phyloP scores from a whole-genome alignment of 92 coral and sea anemone genomes.

The Paragorgia papillata region DNA sequence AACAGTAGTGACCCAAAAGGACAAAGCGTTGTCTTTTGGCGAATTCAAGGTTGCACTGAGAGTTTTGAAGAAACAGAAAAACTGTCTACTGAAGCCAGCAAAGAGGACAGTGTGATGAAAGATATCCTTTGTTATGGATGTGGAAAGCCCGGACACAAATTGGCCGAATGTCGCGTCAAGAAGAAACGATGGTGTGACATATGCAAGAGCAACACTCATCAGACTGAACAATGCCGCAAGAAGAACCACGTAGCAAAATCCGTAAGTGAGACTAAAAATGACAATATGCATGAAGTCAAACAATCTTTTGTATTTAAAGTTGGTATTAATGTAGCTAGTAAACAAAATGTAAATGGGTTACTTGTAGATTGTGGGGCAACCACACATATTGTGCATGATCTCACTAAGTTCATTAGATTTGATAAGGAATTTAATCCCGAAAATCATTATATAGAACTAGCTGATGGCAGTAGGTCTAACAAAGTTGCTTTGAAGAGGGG shows the following conservation, averaged over 20 bases:
- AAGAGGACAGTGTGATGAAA: neutral
- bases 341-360: neutral
- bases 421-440: slow-evolving; percentile 38
- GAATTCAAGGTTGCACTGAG: slow-evolving; percentile 35
- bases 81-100: slow-evolving; percentile 6
- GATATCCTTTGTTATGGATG: slow-evolving; percentile 13
- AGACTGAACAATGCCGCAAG: slow-evolving; percentile 17
- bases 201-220: slow-evolving; percentile 11
- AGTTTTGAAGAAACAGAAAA: slow-evolving; percentile 26
- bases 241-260: slow-evolving; percentile 9
- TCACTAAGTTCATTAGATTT: slow-evolving; percentile 42
- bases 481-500: slow-evolving; percentile 44
- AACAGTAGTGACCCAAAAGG: slow-evolving; percentile 34
- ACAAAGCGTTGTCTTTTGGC: slow-evolving; percentile 35
- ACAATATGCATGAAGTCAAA: slow-evolving; percentile 7
- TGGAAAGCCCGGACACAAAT: slow-evolving; percentile 31
- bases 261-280: slow-evolving; percentile 1
- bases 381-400: slow-evolving; percentile 42
- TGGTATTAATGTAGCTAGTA: neutral
- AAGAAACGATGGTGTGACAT: slow-evolving; percentile 33
- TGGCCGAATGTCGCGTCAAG: slow-evolving; percentile 22
- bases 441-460: slow-evolving; percentile 45
- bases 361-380: slow-evolving; percentile 53
- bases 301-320: slow-evolving; percentile 42
- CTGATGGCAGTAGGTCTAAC: slow-evolving; percentile 55